Evolutionary conservation across 2,888 invertebrate species (phyloP), one percentile per base, ranked within the genome.

Genomic region (Eilema griseolum): DNA sequence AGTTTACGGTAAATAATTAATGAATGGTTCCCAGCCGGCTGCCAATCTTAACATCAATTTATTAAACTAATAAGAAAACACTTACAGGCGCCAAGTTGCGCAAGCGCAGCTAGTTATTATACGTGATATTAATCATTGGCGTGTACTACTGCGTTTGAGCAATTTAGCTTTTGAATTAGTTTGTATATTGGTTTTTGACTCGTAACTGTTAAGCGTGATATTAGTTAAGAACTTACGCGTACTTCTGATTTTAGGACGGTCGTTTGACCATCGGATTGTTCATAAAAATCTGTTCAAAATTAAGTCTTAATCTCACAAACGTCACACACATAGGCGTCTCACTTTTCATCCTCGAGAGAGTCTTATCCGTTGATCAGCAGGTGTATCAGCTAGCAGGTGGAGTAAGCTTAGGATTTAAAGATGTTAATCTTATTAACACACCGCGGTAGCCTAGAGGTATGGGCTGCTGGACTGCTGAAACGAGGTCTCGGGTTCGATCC

Each of bases 21-120:
- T 76, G 72, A 67, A 56, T 23, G 67, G 67, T 24, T 67, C 33
- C 67, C 61, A 67, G 46, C 28, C 31, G 11, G 78, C 71, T 77
- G 72, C 80, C 79, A 85, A 84, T 86, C 82, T 83, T 78, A 82
- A 69, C 74, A 80, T 83, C 80, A 78, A 84, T 83, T 82, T 83
- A 86, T 86, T 80, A 81, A 56, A 78, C 82, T 84, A 85, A 85
- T 86, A 85, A 80, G 80, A 72, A 77, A 78, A 79, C 76, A 82
- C 83, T 79, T 81, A 79, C 16, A 73, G 77, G 80, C 80, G 82
- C 82, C 75, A 80, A 37, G 67, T 80, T 81, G 72, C 66, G 80
- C 69, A 79, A 77, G 52, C 60, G 67, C 71, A 73, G 71, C 80
- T 68, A 65, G 77, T 80, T 80, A 79, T 79, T 82, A 73, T 63